Evolutionary conservation across 2,888 invertebrate species (phyloP).

Genomic region (Brenthis daphne): DNA sequence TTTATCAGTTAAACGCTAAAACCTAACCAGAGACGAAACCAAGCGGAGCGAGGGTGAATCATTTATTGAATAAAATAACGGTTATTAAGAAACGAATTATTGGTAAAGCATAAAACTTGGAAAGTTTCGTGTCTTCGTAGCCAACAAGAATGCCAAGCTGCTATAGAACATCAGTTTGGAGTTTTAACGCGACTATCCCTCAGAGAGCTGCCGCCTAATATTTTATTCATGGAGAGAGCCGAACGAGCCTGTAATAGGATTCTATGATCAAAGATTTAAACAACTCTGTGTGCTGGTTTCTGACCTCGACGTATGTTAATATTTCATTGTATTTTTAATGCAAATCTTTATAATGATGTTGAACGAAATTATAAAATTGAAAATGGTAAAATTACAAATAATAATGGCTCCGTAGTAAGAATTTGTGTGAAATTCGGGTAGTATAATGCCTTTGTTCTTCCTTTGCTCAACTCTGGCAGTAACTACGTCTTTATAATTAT

Average conservation of each 20-base stretch:
- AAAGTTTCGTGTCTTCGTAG: conserved; percentile 9
- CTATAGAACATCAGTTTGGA: conserved; percentile 31
- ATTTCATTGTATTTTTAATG: conserved; percentile 5
- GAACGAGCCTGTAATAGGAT: conserved; percentile 40
- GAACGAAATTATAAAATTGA: background rate
- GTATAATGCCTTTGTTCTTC: too few relatives aligned
- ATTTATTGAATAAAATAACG: too few relatives aligned
- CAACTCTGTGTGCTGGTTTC: conserved; percentile 29
- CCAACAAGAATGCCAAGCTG: conserved; percentile 28
- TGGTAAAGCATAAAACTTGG: conserved; percentile 7
- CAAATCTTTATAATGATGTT: too few relatives aligned
- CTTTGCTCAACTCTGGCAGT: too few relatives aligned
- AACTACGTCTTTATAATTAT: too few relatives aligned
- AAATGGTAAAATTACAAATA: background rate
- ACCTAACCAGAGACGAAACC: too few relatives aligned
- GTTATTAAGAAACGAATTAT: conserved; percentile 1
- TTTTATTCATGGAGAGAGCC: conserved; percentile 46
- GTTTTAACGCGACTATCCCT: conserved; percentile 35
- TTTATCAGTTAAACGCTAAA: too few relatives aligned
- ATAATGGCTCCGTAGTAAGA: too few relatives aligned
- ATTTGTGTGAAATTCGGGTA: too few relatives aligned
- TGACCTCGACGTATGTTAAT: conserved; percentile 24
- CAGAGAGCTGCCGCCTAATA: conserved; percentile 37
- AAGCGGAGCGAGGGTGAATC: too few relatives aligned
- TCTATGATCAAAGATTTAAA: conserved; percentile 50